These are phyloP conservation scores for Elachura formosa DNA, from an alignment of 2,113 vertebrate genomes.

Conservation along the genomic window DNA sequence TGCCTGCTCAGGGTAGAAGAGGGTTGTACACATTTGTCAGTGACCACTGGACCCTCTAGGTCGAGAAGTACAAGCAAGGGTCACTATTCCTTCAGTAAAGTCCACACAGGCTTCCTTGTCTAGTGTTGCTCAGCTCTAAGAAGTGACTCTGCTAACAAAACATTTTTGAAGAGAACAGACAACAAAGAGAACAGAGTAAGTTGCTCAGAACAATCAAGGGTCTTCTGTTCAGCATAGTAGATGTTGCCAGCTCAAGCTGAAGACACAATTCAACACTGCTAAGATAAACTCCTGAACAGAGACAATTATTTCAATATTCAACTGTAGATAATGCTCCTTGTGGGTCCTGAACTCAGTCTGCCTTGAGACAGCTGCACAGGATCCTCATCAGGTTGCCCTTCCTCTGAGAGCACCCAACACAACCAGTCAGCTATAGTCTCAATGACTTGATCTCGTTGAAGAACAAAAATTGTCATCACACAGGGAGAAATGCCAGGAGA, in stretches of 20 bases:
- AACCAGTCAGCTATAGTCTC: not conserved
- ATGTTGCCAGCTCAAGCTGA: not conserved
- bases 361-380: not conserved
- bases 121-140: not conserved
- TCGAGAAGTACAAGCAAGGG: not conserved
- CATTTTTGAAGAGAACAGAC: not conserved
- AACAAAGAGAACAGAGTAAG: no score
- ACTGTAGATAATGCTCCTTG: not conserved
- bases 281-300: not conserved
- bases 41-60: not conserved
- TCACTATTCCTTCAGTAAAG: not conserved
- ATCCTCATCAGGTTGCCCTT: not conserved
- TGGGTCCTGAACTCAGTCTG: not conserved
- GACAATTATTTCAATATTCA: not conserved
- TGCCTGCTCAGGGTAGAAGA: not conserved
- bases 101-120: not conserved
- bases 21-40: not conserved
- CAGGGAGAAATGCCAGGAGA: not conserved
- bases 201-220: not conserved
- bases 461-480: not conserved
- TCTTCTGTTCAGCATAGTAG: not conserved
- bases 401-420: not conserved
- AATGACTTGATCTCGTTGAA: not conserved
- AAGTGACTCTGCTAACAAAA: not conserved
- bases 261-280: not conserved